Conservation (phyloP, 2,888 invertebrate species). For the Erannis defoliaria region DNA sequence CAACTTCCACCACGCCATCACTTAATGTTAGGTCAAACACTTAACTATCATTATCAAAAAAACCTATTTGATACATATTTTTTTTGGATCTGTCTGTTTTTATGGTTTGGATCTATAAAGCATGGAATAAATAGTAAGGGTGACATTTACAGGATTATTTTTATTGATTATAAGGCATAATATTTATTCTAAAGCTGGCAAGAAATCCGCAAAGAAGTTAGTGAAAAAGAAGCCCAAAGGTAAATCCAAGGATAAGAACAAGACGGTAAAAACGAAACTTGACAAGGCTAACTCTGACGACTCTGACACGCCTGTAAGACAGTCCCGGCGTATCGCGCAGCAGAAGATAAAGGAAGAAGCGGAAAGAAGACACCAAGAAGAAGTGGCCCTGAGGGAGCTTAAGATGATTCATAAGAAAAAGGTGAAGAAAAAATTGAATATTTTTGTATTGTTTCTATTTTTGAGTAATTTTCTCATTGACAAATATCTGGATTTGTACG, state of each 20-base stretch:
- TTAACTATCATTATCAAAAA: too few species aligned
- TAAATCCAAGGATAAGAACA: constrained; percentile 46
- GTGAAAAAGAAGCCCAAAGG: constrained; percentile 62
- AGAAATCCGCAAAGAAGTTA: constrained; percentile 69
- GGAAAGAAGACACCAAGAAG: constrained; percentile 91
- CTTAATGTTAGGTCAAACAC: too few species aligned
- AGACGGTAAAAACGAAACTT: constrained; percentile 49
- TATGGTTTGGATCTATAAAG: too few species aligned
- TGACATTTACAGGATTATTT: neutral
- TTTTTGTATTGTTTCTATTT: neutral
- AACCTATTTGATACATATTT: too few species aligned
- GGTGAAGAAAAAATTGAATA: constrained; percentile 49
- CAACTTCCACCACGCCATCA: too few species aligned
- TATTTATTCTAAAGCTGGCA: constrained; percentile 62
- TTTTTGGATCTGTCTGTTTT: too few species aligned
- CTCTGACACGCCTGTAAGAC: constrained; percentile 88
- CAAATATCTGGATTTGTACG: too few species aligned
- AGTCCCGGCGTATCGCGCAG: constrained; percentile 95
- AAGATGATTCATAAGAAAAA: constrained; percentile 88
- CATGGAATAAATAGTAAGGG: too few species aligned
- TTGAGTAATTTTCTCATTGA: constrained; percentile 8
- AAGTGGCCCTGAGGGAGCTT: constrained; percentile 89
- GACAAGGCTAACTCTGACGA: constrained; percentile 60
- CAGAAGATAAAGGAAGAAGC: constrained; percentile 95
- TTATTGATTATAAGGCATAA: neutral